Conservation (phyloP, 2,113 vertebrate genomes). For the Odobenus rosmarus region DNA sequence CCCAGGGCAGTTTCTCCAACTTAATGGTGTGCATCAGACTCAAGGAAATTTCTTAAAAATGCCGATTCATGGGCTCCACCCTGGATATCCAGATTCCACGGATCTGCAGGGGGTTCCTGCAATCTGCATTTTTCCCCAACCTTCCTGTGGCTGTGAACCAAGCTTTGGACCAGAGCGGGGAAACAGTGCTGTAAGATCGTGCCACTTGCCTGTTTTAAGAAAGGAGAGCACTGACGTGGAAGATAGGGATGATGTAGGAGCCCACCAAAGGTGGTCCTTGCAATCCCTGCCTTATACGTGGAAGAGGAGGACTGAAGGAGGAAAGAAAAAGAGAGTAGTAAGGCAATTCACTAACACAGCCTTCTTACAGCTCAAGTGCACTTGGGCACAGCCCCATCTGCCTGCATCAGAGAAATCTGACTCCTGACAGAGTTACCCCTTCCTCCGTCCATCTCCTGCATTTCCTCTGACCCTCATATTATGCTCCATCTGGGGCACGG, state of each 20-base stretch:
- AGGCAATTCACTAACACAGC: background rate
- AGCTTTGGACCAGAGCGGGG: background rate
- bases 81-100: background rate
- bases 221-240: background rate
- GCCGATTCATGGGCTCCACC: background rate
- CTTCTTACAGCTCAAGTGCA: background rate
- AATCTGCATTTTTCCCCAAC: background rate
- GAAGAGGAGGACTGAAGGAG: background rate
- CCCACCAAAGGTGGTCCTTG: background rate
- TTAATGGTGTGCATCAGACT: background rate
- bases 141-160: background rate
- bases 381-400: background rate
- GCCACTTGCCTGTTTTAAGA: background rate
- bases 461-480: background rate
- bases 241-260: background rate
- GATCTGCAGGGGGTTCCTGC: background rate
- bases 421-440: background rate
- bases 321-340: background rate
- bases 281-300: background rate
- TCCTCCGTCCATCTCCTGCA: background rate
- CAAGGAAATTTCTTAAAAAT: background rate
- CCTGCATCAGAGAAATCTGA: background rate
- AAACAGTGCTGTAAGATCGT: background rate
- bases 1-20: background rate
- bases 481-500: constrained; percentile 2